Conservation (phyloP, 2,113 vertebrate genomes). For the cattle (Bos taurus) region ARS-UCD2.0 NC_037348.1:19137001-19137500, state of each 20-base stretch:
- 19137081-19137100: not conserved
- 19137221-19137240: not conserved
- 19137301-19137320: not conserved
- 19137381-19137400: accelerated
- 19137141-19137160: not conserved
- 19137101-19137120: not conserved
- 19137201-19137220: not conserved
- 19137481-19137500: not conserved
- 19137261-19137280: not conserved
- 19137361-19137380: not conserved
- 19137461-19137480: not conserved
- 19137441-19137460: not conserved
- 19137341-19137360: accelerated
- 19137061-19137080: not conserved
- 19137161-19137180: not conserved
- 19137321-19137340: not conserved
- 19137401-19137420: not conserved
- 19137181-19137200: not conserved
- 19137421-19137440: not conserved
- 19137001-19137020: not conserved
- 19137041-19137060: not conserved
- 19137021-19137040: not conserved
- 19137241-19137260: not conserved
- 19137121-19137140: not conserved
- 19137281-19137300: not conserved